These are phyloP conservation scores for Onychorhynchus coronatus DNA, from an alignment of 2,113 vertebrate genomes.

Conservation along the genomic window DNA sequence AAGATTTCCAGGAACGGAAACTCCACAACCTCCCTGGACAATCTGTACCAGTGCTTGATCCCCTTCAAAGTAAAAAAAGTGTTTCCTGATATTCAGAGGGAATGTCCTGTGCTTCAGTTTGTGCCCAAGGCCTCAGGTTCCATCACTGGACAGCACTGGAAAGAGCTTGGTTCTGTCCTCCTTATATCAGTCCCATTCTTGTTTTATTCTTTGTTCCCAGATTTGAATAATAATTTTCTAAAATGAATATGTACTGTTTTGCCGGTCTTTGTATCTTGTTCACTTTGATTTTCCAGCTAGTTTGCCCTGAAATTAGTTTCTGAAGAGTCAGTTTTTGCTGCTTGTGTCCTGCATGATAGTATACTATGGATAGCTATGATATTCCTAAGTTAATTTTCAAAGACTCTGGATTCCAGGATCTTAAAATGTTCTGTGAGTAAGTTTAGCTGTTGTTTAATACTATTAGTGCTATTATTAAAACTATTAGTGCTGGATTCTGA, in stretches of 20 bases:
- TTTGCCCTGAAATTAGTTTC: neutral
- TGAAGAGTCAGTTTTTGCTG: neutral
- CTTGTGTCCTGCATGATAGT: neutral
- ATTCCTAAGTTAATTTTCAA: neutral
- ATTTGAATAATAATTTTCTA: neutral
- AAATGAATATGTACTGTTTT: neutral
- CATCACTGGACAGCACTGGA: neutral
- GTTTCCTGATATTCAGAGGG: neutral
- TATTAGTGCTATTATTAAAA: too few relatives aligned
- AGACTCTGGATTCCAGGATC: neutral
- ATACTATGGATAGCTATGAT: neutral
- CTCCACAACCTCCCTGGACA: neutral
- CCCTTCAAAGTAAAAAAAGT: neutral
- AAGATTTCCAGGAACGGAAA: neutral
- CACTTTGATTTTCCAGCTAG: neutral
- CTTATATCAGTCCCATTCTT: neutral
- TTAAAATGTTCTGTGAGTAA: neutral
- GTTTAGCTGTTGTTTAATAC: neutral
- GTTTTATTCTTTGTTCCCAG: neutral
- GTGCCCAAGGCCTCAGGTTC: neutral
- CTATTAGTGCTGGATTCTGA: neutral
- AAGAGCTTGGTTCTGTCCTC: neutral
- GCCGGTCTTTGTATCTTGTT: neutral
- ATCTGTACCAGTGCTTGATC: accelerated
- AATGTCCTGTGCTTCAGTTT: neutral